Percentiles rank a stretch among this genome's conserved stretches.
phyloP scores from a whole-genome alignment of 2,888 invertebrate species.

The Malacosoma neustria region DNA sequence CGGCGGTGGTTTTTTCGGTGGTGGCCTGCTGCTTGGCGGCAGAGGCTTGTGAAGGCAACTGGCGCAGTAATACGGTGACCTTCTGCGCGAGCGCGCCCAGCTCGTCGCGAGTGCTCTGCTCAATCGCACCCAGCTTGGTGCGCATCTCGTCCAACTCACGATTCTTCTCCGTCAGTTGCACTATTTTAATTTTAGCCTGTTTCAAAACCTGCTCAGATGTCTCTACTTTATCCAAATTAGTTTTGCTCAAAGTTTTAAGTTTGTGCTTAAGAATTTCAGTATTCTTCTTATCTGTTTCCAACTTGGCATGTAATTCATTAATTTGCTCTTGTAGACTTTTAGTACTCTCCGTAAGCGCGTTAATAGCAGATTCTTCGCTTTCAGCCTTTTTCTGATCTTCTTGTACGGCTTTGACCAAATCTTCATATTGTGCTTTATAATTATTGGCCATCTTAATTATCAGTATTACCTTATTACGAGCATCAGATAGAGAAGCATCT shows the following conservation, averaged over 20 bases:
- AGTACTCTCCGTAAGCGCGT: conserved; percentile 55
- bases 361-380: conserved; percentile 67
- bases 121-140: conserved; percentile 59
- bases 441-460: conserved; percentile 93
- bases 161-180: conserved; percentile 81
- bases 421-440: conserved; percentile 91
- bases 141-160: conserved; percentile 76
- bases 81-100: conserved; percentile 83
- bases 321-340: conserved; percentile 69
- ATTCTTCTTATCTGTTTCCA: too few species aligned
- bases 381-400: conserved; percentile 76
- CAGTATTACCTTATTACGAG: conserved; percentile 80
- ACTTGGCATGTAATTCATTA: conserved; percentile 53
- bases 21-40: conserved; percentile 77
- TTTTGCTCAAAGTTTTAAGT: conserved; percentile 73
- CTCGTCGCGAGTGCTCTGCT: conserved; percentile 70
- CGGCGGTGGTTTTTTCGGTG: conserved; percentile 71
- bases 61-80: conserved; percentile 79
- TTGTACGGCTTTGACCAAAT: conserved; percentile 79
- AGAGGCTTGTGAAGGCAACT: conserved; percentile 81
- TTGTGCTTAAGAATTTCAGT: conserved; percentile 80
- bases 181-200: conserved; percentile 83
- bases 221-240: conserved; percentile 77
- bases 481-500: conserved; percentile 79
- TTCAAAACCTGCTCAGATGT: conserved; percentile 80